These are phyloP conservation scores for Heterodera carotae DNA, from an alignment of 1,140 invertebrate species.

Conservation along the genomic window DNA sequence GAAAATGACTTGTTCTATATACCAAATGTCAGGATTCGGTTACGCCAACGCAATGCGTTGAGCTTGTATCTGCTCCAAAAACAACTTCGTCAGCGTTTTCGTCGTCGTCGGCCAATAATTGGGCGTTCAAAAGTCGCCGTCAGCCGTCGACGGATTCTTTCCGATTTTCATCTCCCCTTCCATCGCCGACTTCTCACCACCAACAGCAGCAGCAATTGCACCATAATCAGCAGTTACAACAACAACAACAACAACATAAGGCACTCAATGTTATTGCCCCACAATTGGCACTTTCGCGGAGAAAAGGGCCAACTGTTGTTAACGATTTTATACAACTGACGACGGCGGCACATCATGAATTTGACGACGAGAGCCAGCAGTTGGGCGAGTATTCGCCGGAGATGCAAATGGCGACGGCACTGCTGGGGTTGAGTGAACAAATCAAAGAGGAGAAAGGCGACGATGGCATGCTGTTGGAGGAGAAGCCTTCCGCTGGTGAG, in stretches of 20 bases:
- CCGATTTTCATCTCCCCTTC: neutral
- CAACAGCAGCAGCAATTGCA: slow-evolving; percentile 5
- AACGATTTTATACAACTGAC: neutral
- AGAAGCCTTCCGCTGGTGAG: neutral
- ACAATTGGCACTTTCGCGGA: neutral
- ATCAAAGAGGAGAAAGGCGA: slow-evolving; percentile 21
- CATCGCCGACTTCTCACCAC: neutral
- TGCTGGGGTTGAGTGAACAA: neutral
- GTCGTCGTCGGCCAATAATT: neutral
- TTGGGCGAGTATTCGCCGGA: neutral
- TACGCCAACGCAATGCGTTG: neutral
- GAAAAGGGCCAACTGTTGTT: neutral
- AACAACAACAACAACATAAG: neutral
- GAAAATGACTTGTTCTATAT: too few species aligned
- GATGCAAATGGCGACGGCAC: neutral
- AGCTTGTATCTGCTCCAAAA: neutral
- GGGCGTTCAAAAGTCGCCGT: neutral
- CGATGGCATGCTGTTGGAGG: slow-evolving; percentile 7
- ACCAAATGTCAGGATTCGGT: neutral
- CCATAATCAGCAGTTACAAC: neutral
- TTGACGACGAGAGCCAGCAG: neutral
- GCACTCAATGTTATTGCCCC: neutral
- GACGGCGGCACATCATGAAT: neutral
- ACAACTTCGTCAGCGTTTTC: neutral
- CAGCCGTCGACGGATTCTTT: neutral